Base-by-base conservation (phyloP, 2,797 vertebrate genomes). In the Phyllotis vaccarum region DNA sequence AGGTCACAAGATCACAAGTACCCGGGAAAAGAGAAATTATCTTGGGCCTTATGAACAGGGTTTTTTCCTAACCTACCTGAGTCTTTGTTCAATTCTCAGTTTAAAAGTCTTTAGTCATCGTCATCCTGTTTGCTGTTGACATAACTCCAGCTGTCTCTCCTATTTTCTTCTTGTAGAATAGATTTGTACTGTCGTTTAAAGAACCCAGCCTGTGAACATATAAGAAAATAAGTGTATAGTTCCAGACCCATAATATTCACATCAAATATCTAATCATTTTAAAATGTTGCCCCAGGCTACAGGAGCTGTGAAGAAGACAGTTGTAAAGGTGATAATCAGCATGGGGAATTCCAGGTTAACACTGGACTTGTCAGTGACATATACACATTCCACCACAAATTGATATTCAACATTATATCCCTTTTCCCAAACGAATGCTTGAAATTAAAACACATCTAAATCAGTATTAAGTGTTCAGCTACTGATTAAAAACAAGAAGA, bases 61-160 rank as follows among this genome's bases (percentile, higher is more conserved):
- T 56, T 81, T 86, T 94, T 95, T 92, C 95, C 54, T 88, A 96
- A 96, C 86, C 89, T 92, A 97, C 88, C 91, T 93, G 94, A 97
- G 97, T 94, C 68, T 96, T 29, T 89, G 95, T 96, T 90, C 79
- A 93, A 66, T 97, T 87, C 94, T 93, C 70, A 88, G 62, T 91
- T 96, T 95, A 86, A 95, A 97, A 98, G 94, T 94, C 92, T 97
- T 98, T 98, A 98, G 82, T 98, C 98, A 64, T 96, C 97, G 91
- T 99, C n/a, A n/a, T 98, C 37, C 98, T 89, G n/a, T 92, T 97
- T 97, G 89, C 97, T 99, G 62, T 98, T 98, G 95, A 99, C 98
- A 11, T 99, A 99, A 98, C 99, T 99, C 99, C 99, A 99, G 97
- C 99, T 99, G 95, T 99, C 98, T 97, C 99, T 99, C 93, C 95